A percentile compares a stretch with the other conserved stretches of the same genome.
Evolutionary conservation across 2,888 invertebrate genomes (phyloP).

Genomic region (Heteromurus nitidus): DNA sequence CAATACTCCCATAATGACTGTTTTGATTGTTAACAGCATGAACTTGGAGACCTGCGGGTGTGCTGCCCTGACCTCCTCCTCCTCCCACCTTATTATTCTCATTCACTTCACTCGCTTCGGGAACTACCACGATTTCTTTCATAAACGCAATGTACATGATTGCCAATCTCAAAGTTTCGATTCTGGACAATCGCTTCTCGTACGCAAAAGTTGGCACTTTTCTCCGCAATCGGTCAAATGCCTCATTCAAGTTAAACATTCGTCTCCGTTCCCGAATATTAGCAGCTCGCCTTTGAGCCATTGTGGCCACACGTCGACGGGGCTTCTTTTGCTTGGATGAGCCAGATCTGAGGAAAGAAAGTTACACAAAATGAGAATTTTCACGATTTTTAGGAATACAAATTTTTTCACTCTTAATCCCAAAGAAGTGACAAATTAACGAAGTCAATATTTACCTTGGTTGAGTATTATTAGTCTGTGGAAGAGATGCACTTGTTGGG

Average conservation of each 20-base stretch:
- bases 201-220: slow-evolving; percentile 95
- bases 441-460: slow-evolving; percentile 47
- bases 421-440: too few species aligned
- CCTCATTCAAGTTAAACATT: slow-evolving; percentile 97
- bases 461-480: slow-evolving; percentile 30
- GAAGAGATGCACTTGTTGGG: slow-evolving; percentile 16
- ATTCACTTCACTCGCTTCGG: slow-evolving; percentile 47
- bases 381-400: slow-evolving; percentile 14
- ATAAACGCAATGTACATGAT: slow-evolving; percentile 98
- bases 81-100: slow-evolving; percentile 17
- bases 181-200: slow-evolving; percentile 94
- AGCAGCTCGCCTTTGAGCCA: slow-evolving; percentile 92
- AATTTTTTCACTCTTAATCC: background rate
- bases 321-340: slow-evolving; percentile 81
- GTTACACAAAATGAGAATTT: slow-evolving; percentile 3
- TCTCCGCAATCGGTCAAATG: slow-evolving; percentile 90
- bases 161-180: slow-evolving; percentile 94
- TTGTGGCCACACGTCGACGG: slow-evolving; percentile 89
- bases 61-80: slow-evolving; percentile 6
- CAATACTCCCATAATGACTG: slow-evolving; percentile 39
- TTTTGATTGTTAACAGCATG: slow-evolving; percentile 30
- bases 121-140: slow-evolving; percentile 85
- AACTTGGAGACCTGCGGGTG: slow-evolving; percentile 16
- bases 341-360: slow-evolving; percentile 51
- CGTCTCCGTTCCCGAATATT: slow-evolving; percentile 94